Base-by-base conservation (phyloP, 2,888 invertebrate species). In the Ichneumoninae sp. region DNA sequence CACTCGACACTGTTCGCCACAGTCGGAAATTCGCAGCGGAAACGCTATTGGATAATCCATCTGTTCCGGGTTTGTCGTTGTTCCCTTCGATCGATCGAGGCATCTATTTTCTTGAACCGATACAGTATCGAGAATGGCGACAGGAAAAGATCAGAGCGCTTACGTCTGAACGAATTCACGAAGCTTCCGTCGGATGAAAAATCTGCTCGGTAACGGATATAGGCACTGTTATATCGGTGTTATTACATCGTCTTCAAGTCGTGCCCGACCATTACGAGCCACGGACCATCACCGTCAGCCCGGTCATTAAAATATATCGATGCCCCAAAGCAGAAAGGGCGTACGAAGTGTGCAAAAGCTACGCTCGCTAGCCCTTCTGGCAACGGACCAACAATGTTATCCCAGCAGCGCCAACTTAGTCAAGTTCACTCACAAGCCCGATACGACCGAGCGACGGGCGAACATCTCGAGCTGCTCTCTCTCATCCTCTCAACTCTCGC, bases 1-100 rank as follows among this genome's bases (percentile, higher is more conserved):
- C 22, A 77, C 57, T 68, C 68, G 73, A 74, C 40, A 54, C 78
- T 52, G 78, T 78, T 76, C 76, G 30, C 54, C 40, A 54, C n/a
- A 52, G 66, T 22, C 36, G 52, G 40, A 19, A 5, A 66, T 65
- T 76, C 36, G 36, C 74, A 30, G 16, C 63, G 50, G 63, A 79
- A 74, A 50, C 33, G 33, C 16, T 63, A 63, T 33, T 33, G 69
- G 78, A 83, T 83, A 69, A 83, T 83, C 83, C 60, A 74, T 73
- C 78, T 83, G 52, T 50, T 47, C 40, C 73, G 40, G 73, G 73
- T 78, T 63, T 69, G 68, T 57, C 44, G 10, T 36, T 19, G 44
- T 78, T 60, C 33, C 40, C 19, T 26, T 26, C 73, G 50, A 79
- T 74, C 22, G 69, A 79, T 83, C 44, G 63, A 83, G 69, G 69